Evolutionary conservation across 2,888 invertebrate genomes (phyloP).

Genomic region (Nipponacmea schrenckii): DNA sequence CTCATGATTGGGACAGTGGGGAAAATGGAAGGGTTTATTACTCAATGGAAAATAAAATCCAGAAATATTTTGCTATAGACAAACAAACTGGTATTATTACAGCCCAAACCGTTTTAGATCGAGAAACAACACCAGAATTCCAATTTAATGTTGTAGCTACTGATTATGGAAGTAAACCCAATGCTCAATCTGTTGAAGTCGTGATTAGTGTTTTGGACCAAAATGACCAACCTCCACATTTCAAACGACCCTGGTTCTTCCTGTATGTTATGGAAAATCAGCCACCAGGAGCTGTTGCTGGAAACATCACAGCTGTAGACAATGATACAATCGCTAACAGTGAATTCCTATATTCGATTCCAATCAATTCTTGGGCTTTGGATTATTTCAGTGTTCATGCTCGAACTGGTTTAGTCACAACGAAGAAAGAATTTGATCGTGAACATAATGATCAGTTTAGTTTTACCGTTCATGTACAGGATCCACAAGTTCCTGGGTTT

Average conservation of each 20-base stretch:
- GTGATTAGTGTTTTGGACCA: slow-evolving; percentile 91
- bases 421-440: slow-evolving; percentile 83
- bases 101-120: slow-evolving; percentile 84
- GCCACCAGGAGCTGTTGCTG: slow-evolving; percentile 86
- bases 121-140: slow-evolving; percentile 88
- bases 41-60: slow-evolving; percentile 70
- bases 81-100: slow-evolving; percentile 83
- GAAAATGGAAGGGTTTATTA: slow-evolving; percentile 71
- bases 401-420: slow-evolving; percentile 83
- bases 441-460: slow-evolving; percentile 86
- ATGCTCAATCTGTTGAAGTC: slow-evolving; percentile 76
- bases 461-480: slow-evolving; percentile 84
- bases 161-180: slow-evolving; percentile 76
- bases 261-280: slow-evolving; percentile 89
- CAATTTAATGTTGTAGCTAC: slow-evolving; percentile 91
- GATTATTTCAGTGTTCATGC: slow-evolving; percentile 74
- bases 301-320: slow-evolving; percentile 90
- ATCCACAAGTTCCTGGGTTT: slow-evolving; percentile 74
- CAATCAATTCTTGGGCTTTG: slow-evolving; percentile 66
- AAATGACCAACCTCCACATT: slow-evolving; percentile 93
- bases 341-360: slow-evolving; percentile 69
- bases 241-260: slow-evolving; percentile 80
- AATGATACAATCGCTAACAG: slow-evolving; percentile 91
- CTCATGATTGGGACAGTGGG: slow-evolving; percentile 75
- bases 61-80: slow-evolving; percentile 88